Percentiles rank a stretch among this genome's conserved stretches.
phyloP scores from a whole-genome alignment of 2,888 invertebrate species.

The Ischnura elegans region DNA sequence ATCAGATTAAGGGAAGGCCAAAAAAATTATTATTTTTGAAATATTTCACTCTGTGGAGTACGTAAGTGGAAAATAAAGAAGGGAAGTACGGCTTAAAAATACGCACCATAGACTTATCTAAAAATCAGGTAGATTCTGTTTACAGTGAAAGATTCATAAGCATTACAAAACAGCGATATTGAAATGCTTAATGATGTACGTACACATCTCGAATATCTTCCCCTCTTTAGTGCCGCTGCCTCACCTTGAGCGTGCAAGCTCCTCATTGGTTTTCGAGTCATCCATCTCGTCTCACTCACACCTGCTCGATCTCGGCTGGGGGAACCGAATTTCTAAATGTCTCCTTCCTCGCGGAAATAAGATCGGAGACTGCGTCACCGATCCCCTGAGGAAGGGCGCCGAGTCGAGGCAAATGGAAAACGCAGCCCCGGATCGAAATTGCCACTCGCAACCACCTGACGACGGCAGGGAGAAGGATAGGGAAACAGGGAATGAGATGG shows the following conservation, averaged over 20 bases:
- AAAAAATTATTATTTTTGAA: too few relatives aligned
- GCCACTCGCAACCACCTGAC: background rate
- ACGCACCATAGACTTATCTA: too few relatives aligned
- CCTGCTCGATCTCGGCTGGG: background rate
- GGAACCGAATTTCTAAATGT: background rate
- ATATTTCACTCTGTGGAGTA: too few relatives aligned
- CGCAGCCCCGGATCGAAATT: background rate
- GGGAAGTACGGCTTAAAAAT: too few relatives aligned
- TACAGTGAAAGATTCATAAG: too few relatives aligned
- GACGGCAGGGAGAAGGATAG: background rate
- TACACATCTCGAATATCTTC: background rate
- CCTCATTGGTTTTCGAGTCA: background rate
- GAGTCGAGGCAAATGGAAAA: background rate
- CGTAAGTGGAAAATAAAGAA: too few relatives aligned
- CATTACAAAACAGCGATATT: too few relatives aligned
- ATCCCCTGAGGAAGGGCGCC: background rate
- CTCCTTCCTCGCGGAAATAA: background rate
- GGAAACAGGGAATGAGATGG: background rate
- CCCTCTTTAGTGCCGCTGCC: background rate
- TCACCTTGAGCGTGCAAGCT: background rate
- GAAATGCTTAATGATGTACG: too few relatives aligned
- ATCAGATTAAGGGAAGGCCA: too few relatives aligned
- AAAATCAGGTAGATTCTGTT: too few relatives aligned
- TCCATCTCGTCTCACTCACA: background rate
- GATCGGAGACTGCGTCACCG: conserved; percentile 3